Conservation (phyloP, 1,140 invertebrate genomes). For the Drosophila ficusphila region DNA sequence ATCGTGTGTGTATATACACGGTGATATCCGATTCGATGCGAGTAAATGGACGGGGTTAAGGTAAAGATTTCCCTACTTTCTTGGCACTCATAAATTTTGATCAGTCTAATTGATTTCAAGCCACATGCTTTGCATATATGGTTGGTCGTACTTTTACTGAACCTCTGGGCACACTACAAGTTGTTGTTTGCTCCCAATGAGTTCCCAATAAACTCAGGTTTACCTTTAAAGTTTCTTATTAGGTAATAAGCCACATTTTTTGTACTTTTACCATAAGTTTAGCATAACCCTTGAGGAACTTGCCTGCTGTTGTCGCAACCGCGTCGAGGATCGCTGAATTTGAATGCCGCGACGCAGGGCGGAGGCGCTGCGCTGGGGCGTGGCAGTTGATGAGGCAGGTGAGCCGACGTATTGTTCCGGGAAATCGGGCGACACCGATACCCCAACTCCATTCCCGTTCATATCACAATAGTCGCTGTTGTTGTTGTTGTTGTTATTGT, state of each 20-base stretch:
- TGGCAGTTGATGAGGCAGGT: slow-evolving; percentile 28
- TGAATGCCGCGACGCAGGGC: slow-evolving; percentile 66
- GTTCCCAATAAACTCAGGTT: too few relatives aligned
- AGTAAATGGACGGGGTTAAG: background rate
- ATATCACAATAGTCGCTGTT: slow-evolving; percentile 64
- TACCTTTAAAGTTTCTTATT: too few relatives aligned
- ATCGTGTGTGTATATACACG: background rate
- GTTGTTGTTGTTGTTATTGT: slow-evolving; percentile 47
- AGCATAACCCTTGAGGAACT: too few relatives aligned
- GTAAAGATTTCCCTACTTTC: background rate
- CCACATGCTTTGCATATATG: too few relatives aligned
- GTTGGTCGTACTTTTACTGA: background rate
- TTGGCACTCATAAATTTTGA: background rate
- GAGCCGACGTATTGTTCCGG: slow-evolving; percentile 18
- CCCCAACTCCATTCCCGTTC: slow-evolving; percentile 54
- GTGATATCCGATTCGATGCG: background rate
- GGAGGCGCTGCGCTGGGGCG: slow-evolving; percentile 56
- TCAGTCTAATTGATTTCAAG: too few relatives aligned
- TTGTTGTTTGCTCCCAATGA: too few relatives aligned
- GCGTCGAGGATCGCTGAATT: slow-evolving; percentile 71
- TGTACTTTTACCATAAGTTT: too few relatives aligned
- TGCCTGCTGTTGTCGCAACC: slow-evolving; percentile 83
- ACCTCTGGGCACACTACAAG: background rate
- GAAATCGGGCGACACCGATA: background rate
- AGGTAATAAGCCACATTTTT: too few relatives aligned